Percentiles rank a stretch among this genome's conserved stretches.
These are phyloP conservation scores for Hycleus phaleratus DNA, from an alignment of 1,140 invertebrate species.

Conservation along the genomic window DNA sequence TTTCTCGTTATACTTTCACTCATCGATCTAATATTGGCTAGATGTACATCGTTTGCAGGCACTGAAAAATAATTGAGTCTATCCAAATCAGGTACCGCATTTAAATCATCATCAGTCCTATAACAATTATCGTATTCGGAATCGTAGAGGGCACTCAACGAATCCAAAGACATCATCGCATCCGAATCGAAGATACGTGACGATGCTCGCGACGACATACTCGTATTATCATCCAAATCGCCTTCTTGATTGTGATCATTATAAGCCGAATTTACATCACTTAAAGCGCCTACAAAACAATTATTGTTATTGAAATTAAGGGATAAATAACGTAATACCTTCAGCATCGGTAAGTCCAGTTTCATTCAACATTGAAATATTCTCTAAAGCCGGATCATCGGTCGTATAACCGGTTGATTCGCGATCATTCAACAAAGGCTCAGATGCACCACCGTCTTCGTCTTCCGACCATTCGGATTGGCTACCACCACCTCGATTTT, in stretches of 20 bases:
- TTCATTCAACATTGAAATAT: conserved; percentile 75
- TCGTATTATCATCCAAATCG: conserved; percentile 69
- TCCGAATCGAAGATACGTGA: conserved; percentile 69
- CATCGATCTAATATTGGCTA: conserved; percentile 67
- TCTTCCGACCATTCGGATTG: conserved; percentile 75
- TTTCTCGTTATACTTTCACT: conserved; percentile 67
- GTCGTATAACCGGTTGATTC: conserved; percentile 75
- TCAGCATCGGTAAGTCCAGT: conserved; percentile 79
- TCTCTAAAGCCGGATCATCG: conserved; percentile 74
- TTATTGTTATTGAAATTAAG: neutral
- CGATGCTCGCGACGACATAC: conserved; percentile 68
- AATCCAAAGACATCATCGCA: conserved; percentile 67
- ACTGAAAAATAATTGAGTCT: conserved; percentile 41
- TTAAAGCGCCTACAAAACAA: conserved; percentile 55
- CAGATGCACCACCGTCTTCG: conserved; percentile 52
- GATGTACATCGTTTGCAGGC: conserved; percentile 58
- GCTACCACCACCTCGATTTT: conserved; percentile 41
- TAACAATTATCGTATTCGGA: conserved; percentile 69
- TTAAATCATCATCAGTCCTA: conserved; percentile 41
- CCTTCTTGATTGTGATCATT: conserved; percentile 65
- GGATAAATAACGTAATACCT: conserved; percentile 41
- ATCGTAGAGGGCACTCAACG: conserved; percentile 74
- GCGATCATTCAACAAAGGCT: conserved; percentile 46
- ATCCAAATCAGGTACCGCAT: conserved; percentile 38
- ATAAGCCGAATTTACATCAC: conserved; percentile 79